Evolutionary conservation across 2,888 invertebrate species (phyloP), one percentile per base, ranked within the genome.

Genomic region (Zelleria hepariella): DNA sequence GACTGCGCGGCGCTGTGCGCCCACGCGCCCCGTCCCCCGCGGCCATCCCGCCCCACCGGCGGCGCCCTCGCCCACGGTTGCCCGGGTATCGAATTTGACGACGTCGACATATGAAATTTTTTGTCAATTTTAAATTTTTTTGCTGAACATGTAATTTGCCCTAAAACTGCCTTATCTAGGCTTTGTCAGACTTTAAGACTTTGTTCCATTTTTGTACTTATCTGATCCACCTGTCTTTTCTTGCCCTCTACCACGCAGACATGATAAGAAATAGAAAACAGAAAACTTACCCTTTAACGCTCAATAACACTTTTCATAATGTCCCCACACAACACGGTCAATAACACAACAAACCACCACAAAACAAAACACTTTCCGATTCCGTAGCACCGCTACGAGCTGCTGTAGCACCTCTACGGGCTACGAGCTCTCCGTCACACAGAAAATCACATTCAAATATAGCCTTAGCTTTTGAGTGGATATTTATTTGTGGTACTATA

Each of bases 1-100:
- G 70, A 68, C 67, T 83, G 85, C 82, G 84, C 82, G 78, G 70
- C 63, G 68, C 64, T 58, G 67, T 70, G 72, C 75, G 74, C 77
- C 77, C 78, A 76, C 80, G 77, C 71, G 66, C 70, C 56, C 67
- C 60, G 65, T 68, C 60, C 63, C 21, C 59, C 55, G 55, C 64
- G 59, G 57, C 18, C 51, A 58, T 57, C 58, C 59, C 55, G 20
- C 60, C 57, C 63, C 51, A 52, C 59, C 59, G 54, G 57, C 65
- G 62, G 69, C 63, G 68, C 70, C 74, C 69, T 66, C 80, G 71
- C 84, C 84, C 76, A 82, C 83, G 74, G 70, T 58, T 65, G 67
- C 71, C 32, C 32, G 32, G 32, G 32, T 42, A 42, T 32, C 32
- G 10, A 42, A 42, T 42, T 42, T 42, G 32, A 42, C 32, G 32